phyloP scores from a whole-genome alignment of 2,888 invertebrate species.

The Caenorhabditis imperialis region DNA sequence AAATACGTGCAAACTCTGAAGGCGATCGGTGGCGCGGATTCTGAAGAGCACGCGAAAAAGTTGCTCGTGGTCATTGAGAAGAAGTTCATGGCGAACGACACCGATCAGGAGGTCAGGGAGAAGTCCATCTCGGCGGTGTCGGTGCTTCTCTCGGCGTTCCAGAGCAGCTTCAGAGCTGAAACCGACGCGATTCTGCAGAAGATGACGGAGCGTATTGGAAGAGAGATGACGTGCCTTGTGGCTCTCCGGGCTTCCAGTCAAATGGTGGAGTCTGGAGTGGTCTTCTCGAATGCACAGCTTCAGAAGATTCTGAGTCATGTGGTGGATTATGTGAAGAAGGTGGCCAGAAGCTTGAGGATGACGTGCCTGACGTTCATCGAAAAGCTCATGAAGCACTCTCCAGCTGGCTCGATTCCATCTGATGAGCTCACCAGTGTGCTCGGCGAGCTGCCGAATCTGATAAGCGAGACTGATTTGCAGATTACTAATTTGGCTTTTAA shows the following conservation, averaged over 20 bases:
- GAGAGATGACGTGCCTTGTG: constrained; percentile 96
- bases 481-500: constrained; percentile 86
- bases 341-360: constrained; percentile 35
- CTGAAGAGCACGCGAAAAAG: constrained; percentile 75
- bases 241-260: constrained; percentile 91
- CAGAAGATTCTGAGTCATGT: constrained; percentile 9
- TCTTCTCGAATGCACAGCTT: constrained; percentile 3
- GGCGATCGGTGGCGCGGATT: neutral
- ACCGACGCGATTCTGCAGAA: constrained; percentile 88
- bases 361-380: constrained; percentile 24
- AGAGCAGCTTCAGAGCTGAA: constrained; percentile 84
- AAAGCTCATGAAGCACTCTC: constrained; percentile 83
- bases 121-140: constrained; percentile 94
- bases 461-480: constrained; percentile 94
- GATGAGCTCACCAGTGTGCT: constrained; percentile 78
- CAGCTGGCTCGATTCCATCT: constrained; percentile 12
- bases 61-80: constrained; percentile 88
- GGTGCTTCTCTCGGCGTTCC: constrained; percentile 88
- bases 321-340: constrained; percentile 35
- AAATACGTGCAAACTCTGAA: constrained; percentile 40
- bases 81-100: constrained; percentile 92
- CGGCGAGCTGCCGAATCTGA: constrained; percentile 89
- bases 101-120: constrained; percentile 98
- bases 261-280: constrained; percentile 55
- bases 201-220: constrained; percentile 92